Evolutionary conservation across 2,113 vertebrate species (phyloP).

Genomic region (Salvelinus sp.): DNA sequence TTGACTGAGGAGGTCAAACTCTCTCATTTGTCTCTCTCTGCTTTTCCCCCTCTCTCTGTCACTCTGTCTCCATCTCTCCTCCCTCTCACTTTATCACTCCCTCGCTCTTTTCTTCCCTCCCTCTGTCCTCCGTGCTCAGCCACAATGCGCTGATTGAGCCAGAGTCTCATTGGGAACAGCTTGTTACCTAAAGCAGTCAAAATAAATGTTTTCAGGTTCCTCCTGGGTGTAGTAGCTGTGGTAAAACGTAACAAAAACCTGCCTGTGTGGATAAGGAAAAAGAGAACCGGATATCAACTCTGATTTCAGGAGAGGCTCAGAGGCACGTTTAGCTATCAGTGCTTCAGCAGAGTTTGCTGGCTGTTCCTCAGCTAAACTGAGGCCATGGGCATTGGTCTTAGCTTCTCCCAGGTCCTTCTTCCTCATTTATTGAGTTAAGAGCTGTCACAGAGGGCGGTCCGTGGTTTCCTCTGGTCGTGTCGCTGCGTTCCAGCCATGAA

Average conservation of each 20-base stretch:
- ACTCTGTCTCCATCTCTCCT: neutral
- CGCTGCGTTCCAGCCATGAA: slow-evolving; percentile 15
- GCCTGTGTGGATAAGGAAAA: slow-evolving; percentile 5
- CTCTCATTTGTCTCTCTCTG: neutral
- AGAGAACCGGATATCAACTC: slow-evolving; percentile 2
- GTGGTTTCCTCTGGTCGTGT: slow-evolving; percentile 15
- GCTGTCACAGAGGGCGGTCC: neutral
- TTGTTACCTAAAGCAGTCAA: slow-evolving; percentile 10
- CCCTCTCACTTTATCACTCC: neutral
- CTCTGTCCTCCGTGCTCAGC: neutral
- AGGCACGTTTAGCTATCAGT: neutral
- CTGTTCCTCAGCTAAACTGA: neutral
- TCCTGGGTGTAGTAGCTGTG: neutral
- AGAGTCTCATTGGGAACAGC: slow-evolving; percentile 1
- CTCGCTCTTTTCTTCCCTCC: neutral
- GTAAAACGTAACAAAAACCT: slow-evolving; percentile 3
- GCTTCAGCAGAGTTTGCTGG: slow-evolving; percentile 5
- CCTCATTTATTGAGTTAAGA: neutral
- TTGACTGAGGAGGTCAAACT: too few species aligned
- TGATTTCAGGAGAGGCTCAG: neutral
- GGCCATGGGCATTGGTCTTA: neutral
- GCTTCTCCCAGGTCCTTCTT: neutral
- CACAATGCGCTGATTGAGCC: neutral
- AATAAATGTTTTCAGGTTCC: neutral
- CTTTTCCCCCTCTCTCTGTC: neutral